Conservation (phyloP, 1,140 invertebrate genomes). For the Eubasilissa regina region DNA sequence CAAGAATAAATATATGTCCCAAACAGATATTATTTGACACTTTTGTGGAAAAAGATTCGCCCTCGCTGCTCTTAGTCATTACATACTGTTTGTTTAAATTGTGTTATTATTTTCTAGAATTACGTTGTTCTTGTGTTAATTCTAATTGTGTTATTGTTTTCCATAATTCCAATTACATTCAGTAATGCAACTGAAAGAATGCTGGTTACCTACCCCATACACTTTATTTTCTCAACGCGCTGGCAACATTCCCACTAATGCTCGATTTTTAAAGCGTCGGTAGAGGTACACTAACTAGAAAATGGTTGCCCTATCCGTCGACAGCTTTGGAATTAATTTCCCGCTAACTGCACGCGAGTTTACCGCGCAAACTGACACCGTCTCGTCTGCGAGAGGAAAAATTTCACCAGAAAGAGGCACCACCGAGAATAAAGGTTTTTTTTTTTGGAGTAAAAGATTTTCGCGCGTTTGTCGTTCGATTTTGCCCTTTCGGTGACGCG, state of each 20-base stretch:
- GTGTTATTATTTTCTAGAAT: too few species aligned
- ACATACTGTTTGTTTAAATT: too few species aligned
- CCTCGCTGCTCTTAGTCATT: too few species aligned
- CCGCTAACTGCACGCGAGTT: slow-evolving; percentile 29
- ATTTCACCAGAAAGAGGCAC: background rate
- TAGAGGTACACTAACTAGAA: slow-evolving; percentile 14
- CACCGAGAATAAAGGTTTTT: background rate
- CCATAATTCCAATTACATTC: too few species aligned
- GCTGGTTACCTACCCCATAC: background rate
- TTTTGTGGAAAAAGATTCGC: too few species aligned
- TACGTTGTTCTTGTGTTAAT: too few species aligned
- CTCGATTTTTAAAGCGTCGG: slow-evolving; percentile 1
- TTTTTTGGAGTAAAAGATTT: background rate
- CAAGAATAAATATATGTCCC: too few species aligned
- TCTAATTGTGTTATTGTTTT: too few species aligned
- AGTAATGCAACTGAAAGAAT: background rate
- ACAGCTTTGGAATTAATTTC: slow-evolving; percentile 13
- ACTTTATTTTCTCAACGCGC: slow-evolving; percentile 8
- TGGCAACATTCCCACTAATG: background rate
- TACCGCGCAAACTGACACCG: background rate
- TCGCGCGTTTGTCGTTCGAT: background rate
- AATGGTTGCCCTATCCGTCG: slow-evolving; percentile 5
- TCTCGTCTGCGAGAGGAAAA: background rate
- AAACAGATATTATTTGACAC: too few species aligned
- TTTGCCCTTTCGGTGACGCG: background rate